A percentile compares a stretch with the other conserved stretches of the same genome.
These are phyloP conservation scores for Oreochromis grahami DNA, from an alignment of 2,797 vertebrate genomes.

Conservation along the genomic window DNA sequence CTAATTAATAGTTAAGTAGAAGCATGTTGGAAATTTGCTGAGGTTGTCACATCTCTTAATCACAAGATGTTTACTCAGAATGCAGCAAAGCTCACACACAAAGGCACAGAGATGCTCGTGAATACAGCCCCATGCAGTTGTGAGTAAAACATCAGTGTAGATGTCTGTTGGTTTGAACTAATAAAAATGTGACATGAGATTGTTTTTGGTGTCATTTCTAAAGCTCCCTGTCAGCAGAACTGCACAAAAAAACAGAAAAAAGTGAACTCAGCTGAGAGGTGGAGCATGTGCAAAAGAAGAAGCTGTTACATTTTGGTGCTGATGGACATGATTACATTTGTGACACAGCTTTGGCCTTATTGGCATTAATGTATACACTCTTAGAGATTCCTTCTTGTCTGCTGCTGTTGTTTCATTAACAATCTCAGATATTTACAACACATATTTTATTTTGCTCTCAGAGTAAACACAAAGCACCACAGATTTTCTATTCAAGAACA, in stretches of 20 bases:
- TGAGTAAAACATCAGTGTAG: not conserved
- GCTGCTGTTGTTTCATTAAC: not conserved
- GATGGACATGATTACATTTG: not conserved
- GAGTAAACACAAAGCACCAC: not conserved
- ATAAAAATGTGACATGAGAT: not conserved
- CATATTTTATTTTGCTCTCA: not conserved
- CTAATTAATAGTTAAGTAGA: not conserved
- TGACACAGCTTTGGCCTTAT: not conserved
- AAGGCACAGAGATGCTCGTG: not conserved
- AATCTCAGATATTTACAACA: not conserved
- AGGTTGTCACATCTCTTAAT: not conserved
- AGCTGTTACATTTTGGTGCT: not conserved
- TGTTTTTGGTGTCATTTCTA: not conserved
- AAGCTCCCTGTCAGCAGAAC: not conserved
- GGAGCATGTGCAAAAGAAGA: not conserved
- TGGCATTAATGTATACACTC: not conserved
- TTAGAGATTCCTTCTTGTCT: fast-evolving
- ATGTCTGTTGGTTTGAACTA: not conserved
- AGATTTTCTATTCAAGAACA: fast-evolving
- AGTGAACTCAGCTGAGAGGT: not conserved
- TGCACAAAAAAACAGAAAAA: fast-evolving
- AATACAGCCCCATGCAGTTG: not conserved
- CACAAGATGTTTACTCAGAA: not conserved
- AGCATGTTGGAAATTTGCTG: not conserved
- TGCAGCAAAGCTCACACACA: not conserved